These are phyloP conservation scores for Trichomycterus rosablanca DNA, from an alignment of 2,113 vertebrate species.

Conservation along the genomic window DNA sequence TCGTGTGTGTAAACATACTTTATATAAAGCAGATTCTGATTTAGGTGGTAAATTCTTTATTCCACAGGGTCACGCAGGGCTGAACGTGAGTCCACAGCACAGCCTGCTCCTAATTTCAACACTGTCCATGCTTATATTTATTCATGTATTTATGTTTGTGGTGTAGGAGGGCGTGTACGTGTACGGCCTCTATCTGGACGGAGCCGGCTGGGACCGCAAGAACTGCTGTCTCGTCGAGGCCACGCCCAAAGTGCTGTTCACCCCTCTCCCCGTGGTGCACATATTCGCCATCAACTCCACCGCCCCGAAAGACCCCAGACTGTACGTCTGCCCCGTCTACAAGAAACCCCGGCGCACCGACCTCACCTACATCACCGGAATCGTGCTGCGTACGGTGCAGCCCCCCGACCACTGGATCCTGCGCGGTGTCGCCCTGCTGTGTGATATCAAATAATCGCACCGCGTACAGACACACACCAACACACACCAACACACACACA, in stretches of 20 bases:
- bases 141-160: too few species aligned
- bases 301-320: constrained; percentile 12
- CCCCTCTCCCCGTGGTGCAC: constrained; percentile 75
- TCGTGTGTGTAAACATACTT: constrained; percentile 20
- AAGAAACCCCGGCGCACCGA: constrained; percentile 78
- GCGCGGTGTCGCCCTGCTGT: constrained; percentile 74
- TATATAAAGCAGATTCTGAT: constrained; percentile 54
- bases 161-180: constrained; percentile 68
- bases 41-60: too few species aligned
- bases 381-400: constrained; percentile 65
- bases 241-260: constrained; percentile 65
- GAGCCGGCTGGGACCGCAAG: constrained; percentile 71
- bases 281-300: constrained; percentile 68
- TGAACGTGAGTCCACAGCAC: too few species aligned
- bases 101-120: too few species aligned
- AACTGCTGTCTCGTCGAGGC: not conserved
- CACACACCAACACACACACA: too few species aligned
- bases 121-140: too few species aligned
- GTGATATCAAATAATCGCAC: constrained; percentile 66
- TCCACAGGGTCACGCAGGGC: too few species aligned
- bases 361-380: constrained; percentile 71
- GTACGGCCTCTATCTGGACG: constrained; percentile 74
- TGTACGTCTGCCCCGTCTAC: constrained; percentile 77
- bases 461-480: not conserved
- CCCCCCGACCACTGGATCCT: constrained; percentile 76